A percentile compares a stretch with the other conserved stretches of the same genome.
Conservation (phyloP, 2,797 vertebrate species). For the Mus caroli region DNA sequence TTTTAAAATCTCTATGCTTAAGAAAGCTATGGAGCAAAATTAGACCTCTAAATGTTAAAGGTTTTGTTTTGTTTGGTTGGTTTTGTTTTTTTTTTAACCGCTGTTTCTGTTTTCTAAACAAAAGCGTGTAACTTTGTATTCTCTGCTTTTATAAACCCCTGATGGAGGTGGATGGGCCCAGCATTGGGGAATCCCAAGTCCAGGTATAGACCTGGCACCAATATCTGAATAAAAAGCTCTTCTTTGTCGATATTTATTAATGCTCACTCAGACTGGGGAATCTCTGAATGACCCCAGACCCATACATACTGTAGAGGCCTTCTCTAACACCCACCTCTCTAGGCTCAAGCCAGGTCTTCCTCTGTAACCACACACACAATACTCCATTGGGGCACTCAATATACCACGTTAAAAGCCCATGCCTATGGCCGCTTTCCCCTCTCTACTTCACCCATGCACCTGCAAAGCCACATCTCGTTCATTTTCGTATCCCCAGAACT, state of each 20-base stretch:
- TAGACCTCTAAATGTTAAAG: neutral
- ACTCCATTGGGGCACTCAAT: neutral
- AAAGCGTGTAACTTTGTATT: neutral
- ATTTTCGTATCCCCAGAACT: neutral
- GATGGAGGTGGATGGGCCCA: neutral
- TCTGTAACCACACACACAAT: neutral
- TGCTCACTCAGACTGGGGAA: neutral
- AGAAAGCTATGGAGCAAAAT: neutral
- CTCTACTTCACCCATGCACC: neutral
- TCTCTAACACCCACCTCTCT: neutral
- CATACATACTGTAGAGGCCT: neutral
- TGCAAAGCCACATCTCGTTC: neutral
- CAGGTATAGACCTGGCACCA: too few relatives aligned
- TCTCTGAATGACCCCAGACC: neutral
- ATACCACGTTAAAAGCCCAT: neutral
- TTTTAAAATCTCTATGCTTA: neutral
- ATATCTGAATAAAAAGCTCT: neutral
- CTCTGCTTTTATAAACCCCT: neutral
- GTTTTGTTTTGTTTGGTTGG: neutral
- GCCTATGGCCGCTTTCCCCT: neutral
- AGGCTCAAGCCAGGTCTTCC: too few relatives aligned
- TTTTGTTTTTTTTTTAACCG: neutral
- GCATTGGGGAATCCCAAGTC: neutral
- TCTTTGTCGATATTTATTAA: neutral
- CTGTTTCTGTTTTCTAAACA: neutral